Percentiles rank a stretch among this genome's conserved stretches.
Conservation (phyloP, 1,140 invertebrate species). For the Aphis gossypii region DNA sequence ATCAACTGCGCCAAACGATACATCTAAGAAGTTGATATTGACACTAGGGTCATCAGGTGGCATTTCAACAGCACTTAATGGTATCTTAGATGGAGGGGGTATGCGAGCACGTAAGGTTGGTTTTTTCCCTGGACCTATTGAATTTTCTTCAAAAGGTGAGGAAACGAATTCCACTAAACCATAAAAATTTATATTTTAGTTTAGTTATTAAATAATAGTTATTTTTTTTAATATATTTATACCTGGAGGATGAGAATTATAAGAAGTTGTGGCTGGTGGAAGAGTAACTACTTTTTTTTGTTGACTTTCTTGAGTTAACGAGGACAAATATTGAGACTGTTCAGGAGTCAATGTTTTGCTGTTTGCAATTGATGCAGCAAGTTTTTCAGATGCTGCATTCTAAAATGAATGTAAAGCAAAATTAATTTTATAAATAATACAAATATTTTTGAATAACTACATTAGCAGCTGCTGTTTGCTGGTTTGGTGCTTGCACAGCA, state of each 20-base stretch:
- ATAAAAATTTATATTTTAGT: not conserved
- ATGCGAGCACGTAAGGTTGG: slow-evolving; percentile 77
- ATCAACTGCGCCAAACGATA: slow-evolving; percentile 92
- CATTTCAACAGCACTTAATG: slow-evolving; percentile 94
- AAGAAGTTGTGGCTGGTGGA: not conserved
- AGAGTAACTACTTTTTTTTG: slow-evolving; percentile 29
- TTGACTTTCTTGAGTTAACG: slow-evolving; percentile 72
- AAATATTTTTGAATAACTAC: slow-evolving; percentile 39
- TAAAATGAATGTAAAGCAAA: not conserved
- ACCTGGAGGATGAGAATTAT: slow-evolving; percentile 47
- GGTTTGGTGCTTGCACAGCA: slow-evolving; percentile 44
- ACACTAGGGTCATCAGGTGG: slow-evolving; percentile 81
- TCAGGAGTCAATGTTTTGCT: slow-evolving; percentile 67
- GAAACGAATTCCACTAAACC: slow-evolving; percentile 50
- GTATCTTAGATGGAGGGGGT: slow-evolving; percentile 93
- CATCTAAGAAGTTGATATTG: slow-evolving; percentile 82
- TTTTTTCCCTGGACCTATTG: slow-evolving; percentile 70
- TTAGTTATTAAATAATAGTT: not conserved
- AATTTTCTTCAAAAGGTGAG: slow-evolving; percentile 43
- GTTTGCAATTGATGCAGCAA: not conserved
- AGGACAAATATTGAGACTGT: slow-evolving; percentile 76
- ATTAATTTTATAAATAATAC: not conserved
- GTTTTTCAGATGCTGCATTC: not conserved
- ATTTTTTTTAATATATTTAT: not conserved
- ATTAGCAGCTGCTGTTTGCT: not conserved